phyloP scores from a whole-genome alignment of 1,140 invertebrate species.

The Drosophila pruinosa region DNA sequence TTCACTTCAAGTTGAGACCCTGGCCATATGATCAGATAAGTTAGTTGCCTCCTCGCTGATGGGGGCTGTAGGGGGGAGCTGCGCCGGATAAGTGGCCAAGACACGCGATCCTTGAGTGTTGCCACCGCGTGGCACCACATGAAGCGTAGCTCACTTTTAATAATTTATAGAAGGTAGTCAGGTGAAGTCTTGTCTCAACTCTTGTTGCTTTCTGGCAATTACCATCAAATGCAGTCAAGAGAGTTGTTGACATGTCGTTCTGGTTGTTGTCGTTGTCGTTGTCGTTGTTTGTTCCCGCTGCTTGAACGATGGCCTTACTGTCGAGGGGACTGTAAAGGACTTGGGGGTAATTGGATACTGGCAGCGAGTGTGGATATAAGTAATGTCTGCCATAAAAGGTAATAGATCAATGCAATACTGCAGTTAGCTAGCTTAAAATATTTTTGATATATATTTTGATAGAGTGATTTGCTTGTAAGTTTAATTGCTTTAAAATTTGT shows the following conservation, averaged over 20 bases:
- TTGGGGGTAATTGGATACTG: slow-evolving; percentile 74
- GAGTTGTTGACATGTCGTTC: slow-evolving; percentile 72
- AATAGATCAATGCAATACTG: slow-evolving; percentile 49
- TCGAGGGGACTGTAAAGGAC: slow-evolving; percentile 48
- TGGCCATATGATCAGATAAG: slow-evolving; percentile 34
- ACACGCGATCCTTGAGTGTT: slow-evolving; percentile 40
- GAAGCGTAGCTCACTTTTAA: slow-evolving; percentile 58
- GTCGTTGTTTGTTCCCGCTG: slow-evolving; percentile 20
- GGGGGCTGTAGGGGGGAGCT: background rate
- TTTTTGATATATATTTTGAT: too few species aligned
- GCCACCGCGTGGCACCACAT: slow-evolving; percentile 37
- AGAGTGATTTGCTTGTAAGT: background rate
- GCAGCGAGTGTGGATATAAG: slow-evolving; percentile 62
- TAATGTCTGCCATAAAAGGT: slow-evolving; percentile 46
- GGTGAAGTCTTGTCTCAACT: slow-evolving; percentile 65
- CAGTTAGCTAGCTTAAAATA: background rate
- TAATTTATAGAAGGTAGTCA: slow-evolving; percentile 79
- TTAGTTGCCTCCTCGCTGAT: background rate
- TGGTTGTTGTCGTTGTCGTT: slow-evolving; percentile 16
- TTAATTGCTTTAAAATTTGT: slow-evolving; percentile 28
- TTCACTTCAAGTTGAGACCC: slow-evolving; percentile 8
- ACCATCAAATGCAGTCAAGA: slow-evolving; percentile 75
- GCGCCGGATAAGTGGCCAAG: slow-evolving; percentile 3
- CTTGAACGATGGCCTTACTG: slow-evolving; percentile 28
- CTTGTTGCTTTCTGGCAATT: slow-evolving; percentile 60